Evolutionary conservation across 2,888 invertebrate species (phyloP), one percentile per base, ranked within the genome.

Genomic region (Mythimna lalbum): DNA sequence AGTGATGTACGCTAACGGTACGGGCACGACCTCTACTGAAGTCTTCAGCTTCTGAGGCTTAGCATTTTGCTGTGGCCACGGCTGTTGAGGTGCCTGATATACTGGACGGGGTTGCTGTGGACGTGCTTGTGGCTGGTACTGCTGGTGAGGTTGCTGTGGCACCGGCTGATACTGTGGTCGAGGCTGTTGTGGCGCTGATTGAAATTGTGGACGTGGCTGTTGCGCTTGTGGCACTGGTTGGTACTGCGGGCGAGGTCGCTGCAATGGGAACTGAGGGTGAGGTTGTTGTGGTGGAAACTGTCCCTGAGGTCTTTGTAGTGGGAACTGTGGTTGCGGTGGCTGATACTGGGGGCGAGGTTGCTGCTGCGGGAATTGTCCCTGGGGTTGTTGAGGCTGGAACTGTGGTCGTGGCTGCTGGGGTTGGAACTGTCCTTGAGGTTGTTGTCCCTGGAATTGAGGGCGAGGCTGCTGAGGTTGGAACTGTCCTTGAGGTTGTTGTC

Each of bases 1-100:
- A 21, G 93, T 92, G 17, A 96, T 95, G 69, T 95, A 96, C 6
- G 91, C 90, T 17, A 96, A 82, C 2, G 96, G 95, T 12, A 95
- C 94, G 9, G 93, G 93, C 19, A 94, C 94, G 0, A 96, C 88
- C 85, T 96, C 95, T 1, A 96, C 94, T 31, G 90, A 88, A 4
- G 96, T 95, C 80, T 90, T 95, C 31, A 94, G 76, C 66, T 95
- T 95, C 68, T 90, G 93, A 0, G 94, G 92, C 70, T 80, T 90
- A 9, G 73, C 63, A 63, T 56, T 76, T 61, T 79, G 69, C 19
- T 81, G 84, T 7, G 71, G 76, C 84, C 84, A 81, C 1, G 71
- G 60, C 57, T 78, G 71, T 21, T 39, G 67, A 19, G 82, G 60
- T 55, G 71, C 74, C 64, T 81, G 76, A 43, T 76, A 76, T 47